These are phyloP conservation scores for Drosophila rufa DNA, from an alignment of 1,140 invertebrate species.

Conservation along the genomic window DNA sequence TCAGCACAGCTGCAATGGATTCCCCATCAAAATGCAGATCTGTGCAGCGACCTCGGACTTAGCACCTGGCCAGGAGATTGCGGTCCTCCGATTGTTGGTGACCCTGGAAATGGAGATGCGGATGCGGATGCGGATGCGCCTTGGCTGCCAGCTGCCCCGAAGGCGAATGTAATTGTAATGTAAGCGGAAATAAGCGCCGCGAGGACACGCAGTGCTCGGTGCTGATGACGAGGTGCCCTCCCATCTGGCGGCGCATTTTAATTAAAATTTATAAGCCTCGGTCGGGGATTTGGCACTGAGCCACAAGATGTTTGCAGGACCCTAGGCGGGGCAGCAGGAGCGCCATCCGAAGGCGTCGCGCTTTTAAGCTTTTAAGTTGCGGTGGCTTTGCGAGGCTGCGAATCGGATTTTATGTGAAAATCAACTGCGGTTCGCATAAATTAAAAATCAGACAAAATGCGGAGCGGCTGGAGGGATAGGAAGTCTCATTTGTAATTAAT, in stretches of 20 bases:
- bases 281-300: constrained; percentile 70
- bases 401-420: constrained; percentile 76
- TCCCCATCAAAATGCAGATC: constrained; percentile 23
- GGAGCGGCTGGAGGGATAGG: constrained; percentile 12
- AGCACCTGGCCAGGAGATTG: constrained; percentile 32
- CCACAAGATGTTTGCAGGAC: constrained; percentile 32
- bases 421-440: constrained; percentile 81
- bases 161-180: constrained; percentile 79
- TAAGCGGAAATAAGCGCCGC: constrained; percentile 79
- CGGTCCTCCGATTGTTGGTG: constrained; percentile 5
- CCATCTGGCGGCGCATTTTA: constrained; percentile 67
- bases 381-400: constrained; percentile 73
- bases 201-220: constrained; percentile 43
- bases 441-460: constrained; percentile 68
- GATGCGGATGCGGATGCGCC: constrained; percentile 10
- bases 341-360: constrained; percentile 52
- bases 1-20: neutral
- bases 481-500: constrained; percentile 78
- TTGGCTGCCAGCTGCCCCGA: constrained; percentile 23
- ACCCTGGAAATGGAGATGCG: constrained; percentile 12
- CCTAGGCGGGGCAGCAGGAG: neutral
- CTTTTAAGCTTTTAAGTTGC: constrained; percentile 81
- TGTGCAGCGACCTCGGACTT: constrained; percentile 17
- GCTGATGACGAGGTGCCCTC: constrained; percentile 48
- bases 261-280: constrained; percentile 83